Base-by-base conservation (phyloP, 2,797 vertebrate genomes). In the Sciurus carolinensis region DNA sequence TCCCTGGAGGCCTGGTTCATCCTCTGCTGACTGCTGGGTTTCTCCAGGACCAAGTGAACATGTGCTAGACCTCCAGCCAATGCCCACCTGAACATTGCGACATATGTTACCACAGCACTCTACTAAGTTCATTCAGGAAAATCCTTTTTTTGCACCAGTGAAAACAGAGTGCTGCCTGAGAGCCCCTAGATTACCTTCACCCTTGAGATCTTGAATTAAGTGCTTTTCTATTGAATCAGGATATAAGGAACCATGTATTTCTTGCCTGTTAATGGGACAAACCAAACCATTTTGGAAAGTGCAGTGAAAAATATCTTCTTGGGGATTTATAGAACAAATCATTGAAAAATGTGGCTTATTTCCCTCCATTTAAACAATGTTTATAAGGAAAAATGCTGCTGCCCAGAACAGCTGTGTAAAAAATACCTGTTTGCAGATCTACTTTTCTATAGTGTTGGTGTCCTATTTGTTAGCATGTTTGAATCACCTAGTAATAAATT, bases 391-490 rank as follows among this genome's bases (percentile, higher is more conserved):
- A 59, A n/a, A 28, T 6, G 14, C 20, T 11, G 7, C 39, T 52
- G 2, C 66, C 86, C 22, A 15, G 33, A 95, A 57, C 4, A 17
- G 17, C 79, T 1, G 0, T 33, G 12, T 52, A 54, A 91, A 69
- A 80, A 90, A 10, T 18, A 52, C 7, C 30, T 86, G 57, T 92
- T 97, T 81, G 72, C 62, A 85, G 12, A 39, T 0, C 0, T 71
- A 36, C 71, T 26, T 94, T 75, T 79, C 85, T 77, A 50, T 26
- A 66, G n/a, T 33, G 1, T 86, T 14, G 80, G 67, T 39, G 79
- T 90, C 52, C 64, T 79, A 73, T 88, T 76, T 66, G 24, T 75
- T 97, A 92, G 71, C 79, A 94, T 75, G 94, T 64, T 42, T 84
- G 91, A 57, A 86, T 42, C 12, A 5, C 44, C 69, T n/a, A 44